Conservation (phyloP, 2,888 invertebrate genomes). For the Acrobasis consociella region DNA sequence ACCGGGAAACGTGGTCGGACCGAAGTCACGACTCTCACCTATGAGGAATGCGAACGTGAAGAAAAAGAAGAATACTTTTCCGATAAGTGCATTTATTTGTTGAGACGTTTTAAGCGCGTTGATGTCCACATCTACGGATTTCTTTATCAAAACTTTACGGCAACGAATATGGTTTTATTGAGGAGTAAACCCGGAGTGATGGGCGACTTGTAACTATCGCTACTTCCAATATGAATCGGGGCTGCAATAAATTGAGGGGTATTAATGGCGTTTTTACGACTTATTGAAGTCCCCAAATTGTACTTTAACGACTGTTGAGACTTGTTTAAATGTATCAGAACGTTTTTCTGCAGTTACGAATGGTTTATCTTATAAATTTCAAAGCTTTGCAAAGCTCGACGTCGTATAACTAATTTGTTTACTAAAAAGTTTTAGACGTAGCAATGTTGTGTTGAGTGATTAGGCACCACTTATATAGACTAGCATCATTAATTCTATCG, state of each 20-base stretch:
- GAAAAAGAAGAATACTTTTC: too few species aligned
- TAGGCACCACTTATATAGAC: too few species aligned
- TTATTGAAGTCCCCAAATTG: slow-evolving; percentile 20
- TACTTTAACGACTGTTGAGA: slow-evolving; percentile 18
- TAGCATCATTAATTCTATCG: too few species aligned
- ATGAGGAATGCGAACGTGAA: too few species aligned
- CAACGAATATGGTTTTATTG: slow-evolving; percentile 64
- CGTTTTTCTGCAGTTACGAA: slow-evolving; percentile 1
- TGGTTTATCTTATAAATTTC: neutral
- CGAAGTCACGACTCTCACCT: too few species aligned
- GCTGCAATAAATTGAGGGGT: slow-evolving; percentile 35
- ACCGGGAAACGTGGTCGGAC: too few species aligned
- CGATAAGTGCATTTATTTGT: too few species aligned
- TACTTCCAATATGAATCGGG: slow-evolving; percentile 47
- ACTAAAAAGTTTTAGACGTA: neutral
- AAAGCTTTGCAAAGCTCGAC: neutral
- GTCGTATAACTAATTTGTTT: slow-evolving; percentile 1
- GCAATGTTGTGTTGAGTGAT: too few species aligned
- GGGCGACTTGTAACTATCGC: slow-evolving; percentile 49
- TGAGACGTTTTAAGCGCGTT: too few species aligned
- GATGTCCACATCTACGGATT: too few species aligned
- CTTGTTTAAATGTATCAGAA: slow-evolving; percentile 12
- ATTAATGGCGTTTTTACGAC: slow-evolving; percentile 28
- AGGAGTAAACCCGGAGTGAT: slow-evolving; percentile 60
- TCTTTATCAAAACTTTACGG: slow-evolving; percentile 43